phyloP scores from a whole-genome alignment of 2,797 vertebrate species.

The Gouania willdenowi region DNA sequence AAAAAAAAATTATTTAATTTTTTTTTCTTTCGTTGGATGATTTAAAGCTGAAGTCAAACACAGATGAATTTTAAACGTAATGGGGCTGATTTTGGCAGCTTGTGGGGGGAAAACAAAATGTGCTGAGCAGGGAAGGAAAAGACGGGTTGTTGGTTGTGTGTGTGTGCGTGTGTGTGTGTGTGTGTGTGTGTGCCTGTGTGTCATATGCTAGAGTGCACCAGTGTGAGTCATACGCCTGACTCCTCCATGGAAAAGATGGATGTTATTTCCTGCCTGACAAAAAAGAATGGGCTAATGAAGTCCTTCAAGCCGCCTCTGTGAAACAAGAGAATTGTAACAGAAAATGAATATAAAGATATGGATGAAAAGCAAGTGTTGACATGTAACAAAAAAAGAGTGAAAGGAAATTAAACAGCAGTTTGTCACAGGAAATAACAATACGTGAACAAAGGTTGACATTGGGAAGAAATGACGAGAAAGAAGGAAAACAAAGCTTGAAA shows the following conservation, averaged over 20 bases:
- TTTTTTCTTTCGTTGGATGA: constrained; percentile 40
- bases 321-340: constrained; percentile 20
- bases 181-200: constrained; percentile 1
- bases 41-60: constrained; percentile 33
- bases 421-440: constrained; percentile 65
- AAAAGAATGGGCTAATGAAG: constrained; percentile 67
- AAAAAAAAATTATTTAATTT: no score
- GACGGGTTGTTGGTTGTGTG: constrained; percentile 35
- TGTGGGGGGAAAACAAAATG: constrained; percentile 48
- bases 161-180: constrained; percentile 7
- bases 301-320: constrained; percentile 56
- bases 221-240: no score
- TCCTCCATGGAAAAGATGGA: constrained; percentile 59
- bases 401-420: constrained; percentile 51
- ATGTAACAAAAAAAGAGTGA: constrained; percentile 30
- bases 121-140: constrained; percentile 51
- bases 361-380: constrained; percentile 10
- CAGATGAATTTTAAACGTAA: constrained; percentile 54
- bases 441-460: no score
- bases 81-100: constrained; percentile 51
- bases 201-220: no score
- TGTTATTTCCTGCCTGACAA: constrained; percentile 67
- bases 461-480: no score
- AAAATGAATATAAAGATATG: neutral
- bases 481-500: neutral